A percentile compares a stretch with the other conserved stretches of the same genome.
phyloP scores from a whole-genome alignment of 2,797 vertebrate species.

The Schizopygopsis pylzovi region DNA sequence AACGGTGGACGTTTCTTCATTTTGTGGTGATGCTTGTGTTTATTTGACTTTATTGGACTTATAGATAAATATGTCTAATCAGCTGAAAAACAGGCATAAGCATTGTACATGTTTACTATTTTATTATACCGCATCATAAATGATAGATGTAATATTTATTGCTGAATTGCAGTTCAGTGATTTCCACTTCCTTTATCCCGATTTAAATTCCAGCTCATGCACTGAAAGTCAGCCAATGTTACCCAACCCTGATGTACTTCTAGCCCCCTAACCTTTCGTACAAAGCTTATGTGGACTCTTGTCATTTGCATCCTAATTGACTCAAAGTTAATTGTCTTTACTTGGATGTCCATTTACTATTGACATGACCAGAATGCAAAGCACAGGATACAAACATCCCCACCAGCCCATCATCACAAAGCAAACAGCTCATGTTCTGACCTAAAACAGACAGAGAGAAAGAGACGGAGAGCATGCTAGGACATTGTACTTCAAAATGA shows the following conservation, averaged over 20 bases:
- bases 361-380: constrained; percentile 5
- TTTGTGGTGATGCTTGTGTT: not conserved
- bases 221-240: not conserved
- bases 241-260: not conserved
- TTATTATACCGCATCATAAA: not conserved
- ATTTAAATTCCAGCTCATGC: not conserved
- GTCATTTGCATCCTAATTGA: constrained; percentile 4
- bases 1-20: not conserved
- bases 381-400: not conserved
- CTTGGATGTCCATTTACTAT: not conserved
- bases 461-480: not conserved
- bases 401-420: constrained; percentile 6
- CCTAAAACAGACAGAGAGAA: not conserved
- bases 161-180: not conserved
- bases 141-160: not conserved
- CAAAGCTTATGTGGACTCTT: not conserved
- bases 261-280: not conserved
- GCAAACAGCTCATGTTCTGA: not conserved
- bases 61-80: not conserved
- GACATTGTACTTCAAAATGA: constrained; percentile 15
- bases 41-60: not conserved
- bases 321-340: not conserved
- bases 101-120: not conserved
- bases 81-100: too few species aligned
- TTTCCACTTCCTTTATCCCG: not conserved